Evolutionary conservation across 2,888 invertebrate genomes (phyloP).

Genomic region (Serripes groenlandicus): DNA sequence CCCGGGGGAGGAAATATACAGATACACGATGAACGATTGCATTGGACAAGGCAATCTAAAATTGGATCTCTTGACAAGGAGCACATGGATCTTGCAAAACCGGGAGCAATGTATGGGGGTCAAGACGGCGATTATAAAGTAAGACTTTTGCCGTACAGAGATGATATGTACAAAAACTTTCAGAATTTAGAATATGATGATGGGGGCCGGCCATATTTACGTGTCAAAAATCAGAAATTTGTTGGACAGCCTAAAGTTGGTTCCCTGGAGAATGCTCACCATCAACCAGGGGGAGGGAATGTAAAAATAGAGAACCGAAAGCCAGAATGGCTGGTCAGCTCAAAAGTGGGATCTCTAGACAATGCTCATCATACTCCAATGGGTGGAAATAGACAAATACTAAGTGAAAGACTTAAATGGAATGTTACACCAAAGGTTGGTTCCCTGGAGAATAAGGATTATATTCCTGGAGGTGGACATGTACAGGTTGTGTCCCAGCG

Average conservation of each 20-base stretch:
- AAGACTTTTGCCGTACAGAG: slow-evolving; percentile 51
- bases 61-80: slow-evolving; percentile 68
- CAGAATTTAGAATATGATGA: slow-evolving; percentile 61
- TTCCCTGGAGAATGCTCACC: slow-evolving; percentile 94
- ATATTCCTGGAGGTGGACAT: slow-evolving; percentile 64
- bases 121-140: slow-evolving; percentile 48
- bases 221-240: slow-evolving; percentile 77
- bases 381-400: slow-evolving; percentile 66
- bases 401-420: slow-evolving; percentile 78
- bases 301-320: slow-evolving; percentile 60
- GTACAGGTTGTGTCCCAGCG: slow-evolving; percentile 61
- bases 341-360: slow-evolving; percentile 76
- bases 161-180: slow-evolving; percentile 57
- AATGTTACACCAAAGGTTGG: slow-evolving; percentile 95
- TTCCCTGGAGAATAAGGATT: slow-evolving; percentile 87
- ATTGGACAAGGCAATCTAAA: slow-evolving; percentile 74
- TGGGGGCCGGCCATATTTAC: slow-evolving; percentile 59
- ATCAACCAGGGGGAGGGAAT: slow-evolving; percentile 89
- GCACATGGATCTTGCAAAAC: slow-evolving; percentile 61
- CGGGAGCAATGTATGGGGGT: slow-evolving; percentile 53
- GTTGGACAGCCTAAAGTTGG: slow-evolving; percentile 95
- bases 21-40: slow-evolving; percentile 64
- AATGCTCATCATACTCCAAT: slow-evolving; percentile 71
- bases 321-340: slow-evolving; percentile 57
- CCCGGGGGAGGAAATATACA: slow-evolving; percentile 72